Conservation (phyloP, 2,888 invertebrate genomes). For the Baccha elongata region DNA sequence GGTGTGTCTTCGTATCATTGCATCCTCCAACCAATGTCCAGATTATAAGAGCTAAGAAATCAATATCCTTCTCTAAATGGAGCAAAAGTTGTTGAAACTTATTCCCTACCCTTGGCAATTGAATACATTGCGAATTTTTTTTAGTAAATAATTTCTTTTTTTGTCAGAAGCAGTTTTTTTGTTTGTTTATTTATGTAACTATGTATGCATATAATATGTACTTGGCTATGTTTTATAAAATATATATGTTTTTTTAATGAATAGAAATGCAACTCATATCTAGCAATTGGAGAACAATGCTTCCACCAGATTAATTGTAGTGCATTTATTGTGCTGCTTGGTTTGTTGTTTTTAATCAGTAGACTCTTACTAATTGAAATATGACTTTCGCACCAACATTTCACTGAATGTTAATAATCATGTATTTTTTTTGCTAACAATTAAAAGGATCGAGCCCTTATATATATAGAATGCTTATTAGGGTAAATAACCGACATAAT, state of each 20-base stretch:
- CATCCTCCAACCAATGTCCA: conserved; percentile 51
- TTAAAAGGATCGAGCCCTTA: conserved; percentile 10
- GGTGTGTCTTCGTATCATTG: not conserved
- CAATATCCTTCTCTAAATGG: conserved; percentile 56
- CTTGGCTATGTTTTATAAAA: not conserved
- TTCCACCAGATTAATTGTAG: conserved; percentile 54
- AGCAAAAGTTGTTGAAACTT: conserved; percentile 38
- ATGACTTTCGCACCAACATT: conserved; percentile 4
- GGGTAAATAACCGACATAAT: conserved; percentile 56
- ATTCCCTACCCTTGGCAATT: conserved; percentile 38
- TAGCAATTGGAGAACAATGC: conserved; percentile 32
- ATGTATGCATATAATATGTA: not conserved
- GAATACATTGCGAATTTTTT: conserved; percentile 38
- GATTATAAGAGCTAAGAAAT: conserved; percentile 56
- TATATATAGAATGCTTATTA: conserved; percentile 27
- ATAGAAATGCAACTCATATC: conserved; percentile 40
- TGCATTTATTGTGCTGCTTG: conserved; percentile 9
- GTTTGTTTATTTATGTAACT: not conserved
- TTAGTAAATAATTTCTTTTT: conserved; percentile 39
- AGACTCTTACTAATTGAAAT: conserved; percentile 34
- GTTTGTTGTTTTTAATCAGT: conserved; percentile 20
- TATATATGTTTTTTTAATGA: conserved; percentile 1
- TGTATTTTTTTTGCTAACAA: not conserved
- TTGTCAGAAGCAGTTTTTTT: conserved; percentile 13
- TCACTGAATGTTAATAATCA: not conserved